A percentile compares a stretch with the other conserved stretches of the same genome.
phyloP scores from a whole-genome alignment of 2,888 invertebrate genomes.

The Mellilla xanthometata region DNA sequence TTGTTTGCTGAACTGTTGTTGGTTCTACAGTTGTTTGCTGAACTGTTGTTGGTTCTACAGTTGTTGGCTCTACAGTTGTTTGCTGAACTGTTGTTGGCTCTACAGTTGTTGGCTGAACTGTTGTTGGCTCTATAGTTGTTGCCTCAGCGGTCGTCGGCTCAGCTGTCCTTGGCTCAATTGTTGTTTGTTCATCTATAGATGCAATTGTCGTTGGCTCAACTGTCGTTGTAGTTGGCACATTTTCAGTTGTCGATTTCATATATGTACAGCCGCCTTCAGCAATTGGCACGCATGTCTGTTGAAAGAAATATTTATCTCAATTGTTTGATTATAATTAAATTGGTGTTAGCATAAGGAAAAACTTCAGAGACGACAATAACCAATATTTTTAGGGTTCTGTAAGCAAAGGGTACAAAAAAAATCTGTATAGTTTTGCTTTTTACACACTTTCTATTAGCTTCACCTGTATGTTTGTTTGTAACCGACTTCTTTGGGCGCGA shows the following conservation, averaged over 20 bases:
- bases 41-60: background rate
- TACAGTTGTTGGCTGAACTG: background rate
- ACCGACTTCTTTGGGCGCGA: too few relatives aligned
- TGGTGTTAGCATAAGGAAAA: too few relatives aligned
- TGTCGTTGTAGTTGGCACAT: background rate
- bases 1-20: background rate
- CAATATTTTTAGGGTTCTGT: too few relatives aligned
- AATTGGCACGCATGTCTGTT: background rate
- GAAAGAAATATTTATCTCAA: background rate
- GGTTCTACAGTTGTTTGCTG: background rate
- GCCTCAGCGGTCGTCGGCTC: background rate
- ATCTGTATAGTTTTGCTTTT: too few relatives aligned
- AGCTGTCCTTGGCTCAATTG: background rate
- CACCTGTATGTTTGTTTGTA: too few relatives aligned
- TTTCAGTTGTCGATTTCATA: background rate
- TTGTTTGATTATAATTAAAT: too few relatives aligned
- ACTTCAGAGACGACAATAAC: too few relatives aligned
- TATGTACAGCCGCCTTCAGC: slow-evolving; percentile 7
- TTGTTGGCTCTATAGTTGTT: background rate
- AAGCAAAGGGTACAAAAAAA: too few relatives aligned
- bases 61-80: background rate
- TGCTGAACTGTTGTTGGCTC: background rate
- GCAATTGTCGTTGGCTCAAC: background rate
- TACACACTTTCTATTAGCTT: too few relatives aligned
- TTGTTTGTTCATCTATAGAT: background rate